Evolutionary conservation across 2,113 vertebrate genomes (phyloP).

Genomic region (Apeltes quadracus): DNA sequence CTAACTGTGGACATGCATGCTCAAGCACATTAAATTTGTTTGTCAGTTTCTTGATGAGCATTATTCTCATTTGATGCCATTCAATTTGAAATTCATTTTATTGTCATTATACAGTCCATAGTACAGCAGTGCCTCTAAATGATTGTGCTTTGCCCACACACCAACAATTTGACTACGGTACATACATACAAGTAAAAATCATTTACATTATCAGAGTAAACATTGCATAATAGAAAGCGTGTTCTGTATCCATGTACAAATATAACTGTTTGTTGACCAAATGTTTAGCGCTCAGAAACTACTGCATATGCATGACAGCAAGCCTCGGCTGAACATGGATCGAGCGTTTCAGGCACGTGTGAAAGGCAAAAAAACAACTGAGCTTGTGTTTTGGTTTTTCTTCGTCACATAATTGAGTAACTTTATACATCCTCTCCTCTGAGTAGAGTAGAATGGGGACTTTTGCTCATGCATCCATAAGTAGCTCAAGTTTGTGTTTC

Average conservation of each 20-base stretch:
- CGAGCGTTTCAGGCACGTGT: conserved; percentile 59
- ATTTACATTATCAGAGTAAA: conserved; percentile 49
- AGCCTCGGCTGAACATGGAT: conserved; percentile 51
- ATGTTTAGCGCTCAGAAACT: conserved; percentile 35
- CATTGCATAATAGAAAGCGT: conserved; percentile 45
- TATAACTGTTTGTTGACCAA: conserved; percentile 20
- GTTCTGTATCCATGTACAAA: conserved; percentile 40
- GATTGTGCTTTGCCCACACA: conserved; percentile 60
- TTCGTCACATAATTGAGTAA: conserved; percentile 16
- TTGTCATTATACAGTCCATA: conserved; percentile 54
- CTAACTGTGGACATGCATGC: background rate
- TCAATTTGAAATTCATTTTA: conserved; percentile 42
- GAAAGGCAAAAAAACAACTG: conserved; percentile 47
- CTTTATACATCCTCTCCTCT: conserved; percentile 16
- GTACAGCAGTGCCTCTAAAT: conserved; percentile 55
- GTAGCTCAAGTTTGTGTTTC: conserved; percentile 21
- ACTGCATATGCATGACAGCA: conserved; percentile 29
- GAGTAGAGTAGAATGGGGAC: conserved; percentile 32
- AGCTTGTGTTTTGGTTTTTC: conserved; percentile 37
- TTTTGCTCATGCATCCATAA: conserved; percentile 57
- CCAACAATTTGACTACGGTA: conserved; percentile 40
- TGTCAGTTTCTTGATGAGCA: background rate
- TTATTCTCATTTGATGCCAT: background rate
- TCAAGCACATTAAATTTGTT: conserved; percentile 12
- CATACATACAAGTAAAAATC: conserved; percentile 50